Base-by-base conservation (phyloP, 2,797 vertebrate genomes). In the Smutsia temminckii region DNA sequence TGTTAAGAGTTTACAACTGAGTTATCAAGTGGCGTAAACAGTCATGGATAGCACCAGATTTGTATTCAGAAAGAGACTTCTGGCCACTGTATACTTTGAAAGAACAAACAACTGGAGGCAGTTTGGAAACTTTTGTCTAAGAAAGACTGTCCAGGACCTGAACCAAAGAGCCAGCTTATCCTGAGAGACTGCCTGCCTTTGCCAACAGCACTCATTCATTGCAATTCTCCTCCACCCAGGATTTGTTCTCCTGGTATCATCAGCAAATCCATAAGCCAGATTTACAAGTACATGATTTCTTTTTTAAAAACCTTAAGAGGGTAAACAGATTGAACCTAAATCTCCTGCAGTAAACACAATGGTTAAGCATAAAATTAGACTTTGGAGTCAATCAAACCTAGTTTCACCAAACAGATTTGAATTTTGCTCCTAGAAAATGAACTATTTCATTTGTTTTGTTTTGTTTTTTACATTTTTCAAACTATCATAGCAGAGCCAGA, bases 71-170 rank as follows among this genome's bases (percentile, higher is more conserved):
- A 88, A 85, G 68, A 63, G 85, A 55, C 25, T 91, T 88, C 51
- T 86, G 74, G 37, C n/a, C 46, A 27, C 64, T 69, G 8, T 68
- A 8, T 40, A 11, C 80, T 34, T 11, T 94, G 49, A 64, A 84
- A 55, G 69, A 83, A 89, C 8, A 85, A 74, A 89, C 14, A 49
- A 75, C 40, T 10, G 13, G 4, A 59, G n/a, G 46, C 46, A 69
- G 18, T 74, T 63, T 77, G 81, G 42, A 93, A 96, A 95, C 27
- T 61, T 89, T 53, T 61, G 12, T 75, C 46, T 80, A 86, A 86
- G 68, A 63, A 55, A 77, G 42, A 85, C 34, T 57, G 42, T 61
- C 79, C 25, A 78, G 49, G 25, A 23, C 9, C 42, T 84, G 59
- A 95, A 79, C 79, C 1, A n/a, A 89, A 27, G n/a, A 91, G 94